Evolutionary conservation across 2,888 invertebrate species (phyloP).

Genomic region (Helleia helle): DNA sequence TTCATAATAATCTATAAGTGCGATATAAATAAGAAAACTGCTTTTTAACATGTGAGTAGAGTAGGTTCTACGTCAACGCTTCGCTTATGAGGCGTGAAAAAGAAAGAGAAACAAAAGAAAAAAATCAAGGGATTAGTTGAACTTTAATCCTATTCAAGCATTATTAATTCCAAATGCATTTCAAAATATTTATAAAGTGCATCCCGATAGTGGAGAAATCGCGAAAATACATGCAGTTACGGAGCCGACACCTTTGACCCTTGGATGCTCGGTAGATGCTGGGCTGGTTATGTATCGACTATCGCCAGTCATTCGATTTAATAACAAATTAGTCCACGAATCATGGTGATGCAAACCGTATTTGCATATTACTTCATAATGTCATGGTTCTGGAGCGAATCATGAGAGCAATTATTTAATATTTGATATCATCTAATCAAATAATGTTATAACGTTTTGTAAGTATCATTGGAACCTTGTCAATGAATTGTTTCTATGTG

Average conservation of each 20-base stretch:
- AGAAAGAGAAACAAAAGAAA: too few relatives aligned
- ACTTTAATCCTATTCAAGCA: too few relatives aligned
- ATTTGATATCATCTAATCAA: background rate
- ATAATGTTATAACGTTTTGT: too few relatives aligned
- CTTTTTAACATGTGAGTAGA: too few relatives aligned
- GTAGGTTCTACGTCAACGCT: too few relatives aligned
- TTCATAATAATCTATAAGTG: too few relatives aligned
- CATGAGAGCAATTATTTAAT: background rate
- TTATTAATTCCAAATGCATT: too few relatives aligned
- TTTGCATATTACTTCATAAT: background rate
- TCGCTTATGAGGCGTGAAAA: too few relatives aligned
- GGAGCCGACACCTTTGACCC: background rate
- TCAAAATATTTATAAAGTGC: background rate
- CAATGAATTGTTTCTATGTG: too few relatives aligned
- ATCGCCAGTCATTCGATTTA: background rate
- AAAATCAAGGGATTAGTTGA: too few relatives aligned
- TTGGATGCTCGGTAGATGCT: background rate
- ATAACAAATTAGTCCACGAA: slow-evolving; percentile 2
- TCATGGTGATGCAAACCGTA: background rate
- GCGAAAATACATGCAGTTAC: background rate
- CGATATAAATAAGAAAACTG: too few relatives aligned
- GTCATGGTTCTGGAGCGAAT: background rate
- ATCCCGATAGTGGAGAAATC: background rate
- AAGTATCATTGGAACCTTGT: too few relatives aligned
- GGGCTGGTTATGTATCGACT: background rate